Evolutionary conservation across 2,888 invertebrate genomes (phyloP).

Genomic region (Pardosa pseudoannulata): DNA sequence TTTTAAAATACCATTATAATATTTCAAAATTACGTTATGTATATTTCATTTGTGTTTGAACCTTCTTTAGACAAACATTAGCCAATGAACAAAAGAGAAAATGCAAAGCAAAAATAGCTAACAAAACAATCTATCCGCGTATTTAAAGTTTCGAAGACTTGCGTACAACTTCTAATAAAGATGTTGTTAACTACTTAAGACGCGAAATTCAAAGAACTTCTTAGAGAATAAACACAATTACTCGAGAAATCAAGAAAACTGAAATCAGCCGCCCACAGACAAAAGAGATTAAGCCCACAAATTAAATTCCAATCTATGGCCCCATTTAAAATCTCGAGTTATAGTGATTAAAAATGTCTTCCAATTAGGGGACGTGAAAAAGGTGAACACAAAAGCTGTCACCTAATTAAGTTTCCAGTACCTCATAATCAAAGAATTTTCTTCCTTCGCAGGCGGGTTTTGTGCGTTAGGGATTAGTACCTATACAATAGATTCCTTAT

Average conservation of each 20-base stretch:
- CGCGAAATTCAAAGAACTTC: background rate
- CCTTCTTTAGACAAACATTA: no score
- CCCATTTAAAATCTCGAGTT: constrained; percentile 6
- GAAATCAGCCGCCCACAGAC: background rate
- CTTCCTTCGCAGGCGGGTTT: background rate
- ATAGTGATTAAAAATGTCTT: constrained; percentile 12
- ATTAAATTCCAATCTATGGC: background rate
- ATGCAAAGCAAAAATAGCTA: no score
- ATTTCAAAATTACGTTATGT: no score
- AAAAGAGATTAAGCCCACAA: background rate
- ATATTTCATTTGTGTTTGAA: no score
- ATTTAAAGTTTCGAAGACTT: no score
- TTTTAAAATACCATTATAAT: no score
- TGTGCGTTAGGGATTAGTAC: background rate
- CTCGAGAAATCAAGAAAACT: constrained; percentile 6
- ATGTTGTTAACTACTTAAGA: background rate
- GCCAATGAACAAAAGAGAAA: no score
- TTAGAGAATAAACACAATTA: background rate
- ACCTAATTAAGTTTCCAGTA: background rate
- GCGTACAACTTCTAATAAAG: background rate
- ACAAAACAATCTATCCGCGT: no score
- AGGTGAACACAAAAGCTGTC: constrained; percentile 11
- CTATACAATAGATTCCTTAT: background rate
- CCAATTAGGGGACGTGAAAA: constrained; percentile 2
- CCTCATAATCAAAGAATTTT: constrained; percentile 8